Evolutionary conservation across 2,113 vertebrate species (phyloP).

Genomic region (Tichodroma muraria): DNA sequence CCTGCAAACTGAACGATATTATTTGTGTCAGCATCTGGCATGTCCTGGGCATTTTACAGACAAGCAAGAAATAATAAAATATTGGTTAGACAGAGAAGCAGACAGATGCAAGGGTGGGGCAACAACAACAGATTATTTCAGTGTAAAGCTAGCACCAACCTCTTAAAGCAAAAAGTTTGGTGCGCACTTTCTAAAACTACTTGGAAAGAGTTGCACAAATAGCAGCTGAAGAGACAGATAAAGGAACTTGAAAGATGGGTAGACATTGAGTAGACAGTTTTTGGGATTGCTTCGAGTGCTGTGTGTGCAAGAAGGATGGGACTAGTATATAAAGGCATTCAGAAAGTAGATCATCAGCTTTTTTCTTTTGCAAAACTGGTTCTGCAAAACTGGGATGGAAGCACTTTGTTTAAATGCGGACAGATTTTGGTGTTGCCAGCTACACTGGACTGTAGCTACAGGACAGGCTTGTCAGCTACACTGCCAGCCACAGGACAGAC

Average conservation of each 20-base stretch:
- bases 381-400: neutral
- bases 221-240: neutral
- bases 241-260: neutral
- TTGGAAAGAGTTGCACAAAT: neutral
- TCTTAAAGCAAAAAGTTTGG: neutral
- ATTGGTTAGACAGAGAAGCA: neutral
- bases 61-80: neutral
- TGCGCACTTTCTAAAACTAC: neutral
- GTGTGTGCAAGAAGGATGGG: neutral
- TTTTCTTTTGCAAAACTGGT: neutral
- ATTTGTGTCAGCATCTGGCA: neutral
- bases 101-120: neutral
- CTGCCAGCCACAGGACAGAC: too few species aligned
- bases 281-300: neutral
- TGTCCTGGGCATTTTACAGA: neutral
- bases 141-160: neutral
- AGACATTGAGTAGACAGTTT: neutral
- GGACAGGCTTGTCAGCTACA: too few species aligned
- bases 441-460: too few species aligned
- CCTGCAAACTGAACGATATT: neutral
- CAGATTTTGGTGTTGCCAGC: neutral
- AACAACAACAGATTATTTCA: neutral
- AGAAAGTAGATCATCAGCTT: neutral
- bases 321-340: neutral
- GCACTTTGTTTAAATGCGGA: neutral